Evolutionary conservation across 1,140 invertebrate species (phyloP).

Genomic region (Caenorhabditis inopinata): DNA sequence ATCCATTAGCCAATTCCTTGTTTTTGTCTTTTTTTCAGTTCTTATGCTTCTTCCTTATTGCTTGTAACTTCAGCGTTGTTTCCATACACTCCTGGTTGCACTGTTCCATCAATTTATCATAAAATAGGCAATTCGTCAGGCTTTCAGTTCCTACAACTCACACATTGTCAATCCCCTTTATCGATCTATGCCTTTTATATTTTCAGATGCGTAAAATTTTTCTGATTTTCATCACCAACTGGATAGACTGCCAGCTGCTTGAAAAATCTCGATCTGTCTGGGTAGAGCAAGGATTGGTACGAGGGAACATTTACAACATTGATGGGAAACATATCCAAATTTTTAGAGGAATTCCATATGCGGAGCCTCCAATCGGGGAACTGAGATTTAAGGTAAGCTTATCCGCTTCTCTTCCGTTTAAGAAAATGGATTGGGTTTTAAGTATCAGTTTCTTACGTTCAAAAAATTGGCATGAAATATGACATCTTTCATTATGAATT

Average conservation of each 20-base stretch:
- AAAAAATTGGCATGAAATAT: too few relatives aligned
- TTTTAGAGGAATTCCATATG: slow-evolving; percentile 63
- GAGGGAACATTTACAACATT: slow-evolving; percentile 65
- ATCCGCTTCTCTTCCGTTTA: too few relatives aligned
- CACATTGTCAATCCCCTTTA: neutral
- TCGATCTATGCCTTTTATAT: neutral
- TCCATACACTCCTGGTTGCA: neutral
- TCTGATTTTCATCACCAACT: neutral
- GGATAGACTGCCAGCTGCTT: slow-evolving; percentile 37
- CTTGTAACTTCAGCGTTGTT: neutral
- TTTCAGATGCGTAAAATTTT: slow-evolving; percentile 1
- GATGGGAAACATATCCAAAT: slow-evolving; percentile 62
- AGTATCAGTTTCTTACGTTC: too few relatives aligned
- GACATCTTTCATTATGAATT: too few relatives aligned
- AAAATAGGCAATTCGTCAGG: neutral
- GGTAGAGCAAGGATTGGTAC: slow-evolving; percentile 64
- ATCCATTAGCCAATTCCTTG: slow-evolving; percentile 27
- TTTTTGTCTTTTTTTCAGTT: neutral
- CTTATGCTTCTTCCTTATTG: neutral
- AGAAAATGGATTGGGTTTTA: too few relatives aligned
- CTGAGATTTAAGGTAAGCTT: slow-evolving; percentile 49
- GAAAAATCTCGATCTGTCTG: slow-evolving; percentile 64
- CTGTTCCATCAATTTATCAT: neutral
- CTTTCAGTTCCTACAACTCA: neutral
- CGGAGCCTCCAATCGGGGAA: slow-evolving; percentile 58